Evolutionary conservation across 1,140 invertebrate species (phyloP).

Genomic region (Eumaeus atala): DNA sequence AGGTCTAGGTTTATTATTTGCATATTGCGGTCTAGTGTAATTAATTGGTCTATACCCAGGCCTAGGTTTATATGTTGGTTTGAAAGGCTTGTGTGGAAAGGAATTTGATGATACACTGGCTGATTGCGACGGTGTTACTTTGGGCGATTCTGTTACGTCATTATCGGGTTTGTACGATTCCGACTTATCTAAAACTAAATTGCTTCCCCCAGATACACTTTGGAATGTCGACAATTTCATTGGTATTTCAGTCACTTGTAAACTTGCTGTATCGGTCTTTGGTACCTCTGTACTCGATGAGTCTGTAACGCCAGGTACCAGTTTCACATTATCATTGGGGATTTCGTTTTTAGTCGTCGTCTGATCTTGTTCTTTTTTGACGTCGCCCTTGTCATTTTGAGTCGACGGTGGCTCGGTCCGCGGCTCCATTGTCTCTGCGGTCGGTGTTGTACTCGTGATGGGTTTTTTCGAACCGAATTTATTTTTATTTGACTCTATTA

Average conservation of each 20-base stretch:
- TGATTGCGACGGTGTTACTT: conserved; percentile 18
- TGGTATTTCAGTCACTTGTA: conserved; percentile 50
- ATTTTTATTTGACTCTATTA: conserved; percentile 32
- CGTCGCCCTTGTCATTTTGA: conserved; percentile 39
- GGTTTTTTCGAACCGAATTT: conserved; percentile 15
- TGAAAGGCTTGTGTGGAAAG: conserved; percentile 41
- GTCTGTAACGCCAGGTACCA: conserved; percentile 35
- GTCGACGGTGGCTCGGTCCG: conserved; percentile 20
- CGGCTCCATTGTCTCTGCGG: conserved; percentile 26
- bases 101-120: conserved; percentile 22
- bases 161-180: conserved; percentile 25
- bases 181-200: conserved; percentile 37
- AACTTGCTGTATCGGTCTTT: conserved; percentile 30
- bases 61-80: conserved; percentile 51
- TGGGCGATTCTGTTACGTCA: conserved; percentile 25
- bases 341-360: conserved; percentile 46
- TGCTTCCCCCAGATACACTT: conserved; percentile 55
- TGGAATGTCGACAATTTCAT: conserved; percentile 74
- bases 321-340: conserved; percentile 34
- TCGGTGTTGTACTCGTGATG: conserved; percentile 25
- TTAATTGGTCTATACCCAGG: conserved; percentile 50
- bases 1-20: conserved; percentile 48
- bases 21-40: conserved; percentile 44
- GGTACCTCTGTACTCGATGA: conserved; percentile 31
- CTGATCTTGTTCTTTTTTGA: conserved; percentile 38